Percentiles rank a stretch among this genome's conserved stretches.
phyloP scores from a whole-genome alignment of 2,797 vertebrate genomes.

The Spinus pinus region DNA sequence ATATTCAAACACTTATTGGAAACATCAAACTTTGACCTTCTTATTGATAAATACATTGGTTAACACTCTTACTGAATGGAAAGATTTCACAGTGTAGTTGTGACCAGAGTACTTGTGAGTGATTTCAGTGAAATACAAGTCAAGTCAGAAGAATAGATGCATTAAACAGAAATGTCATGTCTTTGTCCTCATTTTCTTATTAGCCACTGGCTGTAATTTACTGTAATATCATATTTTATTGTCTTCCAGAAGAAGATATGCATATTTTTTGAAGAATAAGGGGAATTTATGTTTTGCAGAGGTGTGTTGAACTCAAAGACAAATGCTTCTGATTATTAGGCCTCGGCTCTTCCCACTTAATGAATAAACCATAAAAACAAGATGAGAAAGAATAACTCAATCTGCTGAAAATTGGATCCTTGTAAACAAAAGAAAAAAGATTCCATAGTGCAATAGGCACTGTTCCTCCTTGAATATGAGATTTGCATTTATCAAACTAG shows the following conservation, averaged over 20 bases:
- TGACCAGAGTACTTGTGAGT: neutral
- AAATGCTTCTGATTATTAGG: slow-evolving; percentile 7
- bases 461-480: neutral
- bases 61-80: neutral
- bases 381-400: neutral
- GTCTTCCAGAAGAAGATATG: neutral
- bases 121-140: neutral
- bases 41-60: neutral
- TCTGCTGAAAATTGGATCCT: neutral
- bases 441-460: neutral
- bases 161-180: neutral
- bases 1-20: neutral
- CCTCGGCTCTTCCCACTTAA: neutral
- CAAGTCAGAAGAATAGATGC: neutral
- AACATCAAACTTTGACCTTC: neutral
- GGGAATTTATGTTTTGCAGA: neutral
- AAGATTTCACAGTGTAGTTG: neutral
- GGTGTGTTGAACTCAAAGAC: neutral
- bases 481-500: neutral
- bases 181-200: neutral
- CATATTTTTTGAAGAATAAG: neutral
- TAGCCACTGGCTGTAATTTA: neutral
- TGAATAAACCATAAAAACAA: neutral
- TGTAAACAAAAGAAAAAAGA: neutral
- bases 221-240: neutral